Percentiles rank a stretch among this genome's conserved stretches.
Conservation (phyloP, 2,113 vertebrate genomes). For the Antechinus flavipes region DNA sequence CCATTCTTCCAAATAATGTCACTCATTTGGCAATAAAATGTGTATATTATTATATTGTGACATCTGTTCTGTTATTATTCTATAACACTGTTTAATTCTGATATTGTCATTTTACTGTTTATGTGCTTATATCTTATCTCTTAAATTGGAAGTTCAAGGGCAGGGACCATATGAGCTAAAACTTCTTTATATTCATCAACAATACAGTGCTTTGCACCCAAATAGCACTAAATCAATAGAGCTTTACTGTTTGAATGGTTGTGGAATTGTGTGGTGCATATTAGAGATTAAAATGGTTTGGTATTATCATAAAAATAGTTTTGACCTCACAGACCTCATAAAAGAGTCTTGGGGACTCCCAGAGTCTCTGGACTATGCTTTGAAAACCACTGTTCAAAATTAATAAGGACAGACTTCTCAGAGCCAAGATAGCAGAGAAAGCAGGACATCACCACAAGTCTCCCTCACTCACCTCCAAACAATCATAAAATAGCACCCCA, state of each 20-base stretch:
- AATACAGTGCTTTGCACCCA: background rate
- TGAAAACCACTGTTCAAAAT: background rate
- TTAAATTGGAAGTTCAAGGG: background rate
- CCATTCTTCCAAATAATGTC: background rate
- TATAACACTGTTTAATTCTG: background rate
- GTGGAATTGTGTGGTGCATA: background rate
- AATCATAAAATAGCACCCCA: too few relatives aligned
- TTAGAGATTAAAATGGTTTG: background rate
- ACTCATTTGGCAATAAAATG: background rate
- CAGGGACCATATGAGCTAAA: background rate
- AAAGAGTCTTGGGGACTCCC: background rate
- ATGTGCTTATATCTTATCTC: background rate
- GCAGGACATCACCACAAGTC: too few relatives aligned
- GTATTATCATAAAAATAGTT: background rate
- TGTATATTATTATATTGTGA: background rate
- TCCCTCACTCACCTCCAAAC: too few relatives aligned
- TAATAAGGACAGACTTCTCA: too few relatives aligned
- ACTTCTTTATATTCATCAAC: background rate
- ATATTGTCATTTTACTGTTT: background rate
- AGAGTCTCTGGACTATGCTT: background rate
- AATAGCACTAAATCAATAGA: background rate
- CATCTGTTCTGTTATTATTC: background rate
- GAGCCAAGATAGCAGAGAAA: too few relatives aligned
- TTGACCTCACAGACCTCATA: background rate
- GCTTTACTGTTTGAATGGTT: background rate